Evolutionary conservation across 2,113 vertebrate genomes (phyloP).

Genomic region (Pontoporia blainvillei): DNA sequence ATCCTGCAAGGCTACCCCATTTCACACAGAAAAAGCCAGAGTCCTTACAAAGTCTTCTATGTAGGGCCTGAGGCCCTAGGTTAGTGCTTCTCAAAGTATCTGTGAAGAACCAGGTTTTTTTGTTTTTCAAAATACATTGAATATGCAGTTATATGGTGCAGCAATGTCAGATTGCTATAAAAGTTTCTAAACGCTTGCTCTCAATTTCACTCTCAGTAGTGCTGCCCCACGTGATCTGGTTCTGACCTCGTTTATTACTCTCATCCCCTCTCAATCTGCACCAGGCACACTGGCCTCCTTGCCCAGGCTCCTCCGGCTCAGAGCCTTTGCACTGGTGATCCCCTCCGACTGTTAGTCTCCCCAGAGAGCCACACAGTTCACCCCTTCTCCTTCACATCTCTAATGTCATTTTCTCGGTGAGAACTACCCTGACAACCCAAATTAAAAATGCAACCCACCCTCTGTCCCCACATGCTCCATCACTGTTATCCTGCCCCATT

Average conservation of each 20-base stretch:
- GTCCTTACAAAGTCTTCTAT: background rate
- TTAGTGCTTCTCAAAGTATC: background rate
- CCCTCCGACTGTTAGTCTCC: background rate
- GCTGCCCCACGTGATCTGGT: background rate
- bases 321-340: background rate
- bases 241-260: background rate
- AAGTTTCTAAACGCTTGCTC: background rate
- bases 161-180: background rate
- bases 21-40: background rate
- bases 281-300: background rate
- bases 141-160: background rate
- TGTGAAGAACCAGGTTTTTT: background rate
- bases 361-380: background rate
- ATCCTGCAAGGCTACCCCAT: background rate
- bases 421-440: background rate
- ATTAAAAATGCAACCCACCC: background rate
- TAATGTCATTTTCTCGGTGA: background rate
- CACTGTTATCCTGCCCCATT: background rate
- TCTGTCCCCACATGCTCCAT: background rate
- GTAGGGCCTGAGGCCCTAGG: background rate
- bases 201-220: background rate
- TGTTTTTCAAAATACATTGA: background rate
- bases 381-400: background rate
- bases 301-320: background rate
- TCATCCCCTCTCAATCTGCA: background rate